Percentiles rank a stretch among this genome's conserved stretches.
Evolutionary conservation across 2,888 invertebrate species (phyloP).

Genomic region (Thumatha senex): DNA sequence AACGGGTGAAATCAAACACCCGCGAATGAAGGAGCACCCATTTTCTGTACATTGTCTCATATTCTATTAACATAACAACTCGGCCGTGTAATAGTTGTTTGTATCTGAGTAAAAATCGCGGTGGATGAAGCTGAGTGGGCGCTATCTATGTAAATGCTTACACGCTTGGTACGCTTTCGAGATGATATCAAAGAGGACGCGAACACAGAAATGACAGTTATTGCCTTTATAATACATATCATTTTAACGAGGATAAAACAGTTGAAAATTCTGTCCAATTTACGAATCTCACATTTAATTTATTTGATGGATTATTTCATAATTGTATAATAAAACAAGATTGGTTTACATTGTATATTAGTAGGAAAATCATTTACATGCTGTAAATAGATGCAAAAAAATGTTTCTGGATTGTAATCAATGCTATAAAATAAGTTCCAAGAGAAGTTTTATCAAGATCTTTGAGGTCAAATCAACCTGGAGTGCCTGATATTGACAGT

Average conservation of each 20-base stretch:
- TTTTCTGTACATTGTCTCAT: constrained; percentile 49
- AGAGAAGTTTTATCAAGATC: too few species aligned
- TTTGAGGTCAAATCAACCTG: too few species aligned
- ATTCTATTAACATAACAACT: constrained; percentile 61
- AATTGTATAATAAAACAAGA: too few species aligned
- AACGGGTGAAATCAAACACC: constrained; percentile 62
- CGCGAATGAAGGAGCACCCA: constrained; percentile 56
- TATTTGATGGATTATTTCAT: too few species aligned
- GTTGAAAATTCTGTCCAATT: constrained; percentile 5
- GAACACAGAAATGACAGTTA: constrained; percentile 57
- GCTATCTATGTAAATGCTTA: constrained; percentile 77
- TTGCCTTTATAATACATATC: constrained; percentile 17
- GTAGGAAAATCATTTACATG: too few species aligned
- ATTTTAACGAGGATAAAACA: constrained; percentile 16
- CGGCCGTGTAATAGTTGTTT: constrained; percentile 67
- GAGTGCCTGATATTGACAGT: too few species aligned
- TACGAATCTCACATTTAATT: too few species aligned
- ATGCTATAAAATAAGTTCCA: too few species aligned
- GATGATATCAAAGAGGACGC: constrained; percentile 65
- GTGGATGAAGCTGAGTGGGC: constrained; percentile 63
- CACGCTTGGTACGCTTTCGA: constrained; percentile 72
- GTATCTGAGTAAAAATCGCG: constrained; percentile 67
- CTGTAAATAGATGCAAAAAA: too few species aligned
- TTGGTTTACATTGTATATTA: too few species aligned
- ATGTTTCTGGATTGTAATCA: too few species aligned